Evolutionary conservation across 2,888 invertebrate species (phyloP), one percentile per base, ranked within the genome.

Genomic region (Anodontia alba): DNA sequence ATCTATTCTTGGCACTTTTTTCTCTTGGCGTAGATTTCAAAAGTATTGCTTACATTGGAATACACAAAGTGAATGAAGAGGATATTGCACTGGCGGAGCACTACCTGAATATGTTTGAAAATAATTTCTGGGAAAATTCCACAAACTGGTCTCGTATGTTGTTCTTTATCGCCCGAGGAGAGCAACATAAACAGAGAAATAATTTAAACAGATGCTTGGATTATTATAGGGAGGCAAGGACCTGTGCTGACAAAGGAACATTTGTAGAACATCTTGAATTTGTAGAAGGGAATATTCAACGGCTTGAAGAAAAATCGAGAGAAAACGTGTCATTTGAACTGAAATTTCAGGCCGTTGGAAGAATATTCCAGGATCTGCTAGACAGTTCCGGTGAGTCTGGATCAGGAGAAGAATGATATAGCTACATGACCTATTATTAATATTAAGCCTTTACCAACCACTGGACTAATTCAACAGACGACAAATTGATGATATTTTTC

Each of bases 141-240:
- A 80, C 80, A n/a, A 76, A 42, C 36, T 80, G 80, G 80, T 76
- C 80, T 15, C 36, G 68, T 26, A 80, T 80, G 80, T 31, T 80
- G 49, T 80, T 80, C 42, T 80, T 54, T 51, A 62, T 80, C 10
- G 80, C 57, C 17, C 69, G 76, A 49, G 67, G 73, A 31, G 80
- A 80, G 46, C 73, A 76, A 20, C 80, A 80, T 54, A 80, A 80
- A 73, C 76, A 33, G 20, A 23, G 62, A 23, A 26, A 73, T 12
- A 80, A 76, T 54, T 38, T 72, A 15, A 23, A 70, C 17, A 68
- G 80, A 15, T 54, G 73, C 31, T 38, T 80, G 15, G 76, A 80
- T 42, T 80, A 80, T 29, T 73, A 73, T 29, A 17, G 36, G 5
- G 62, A 73, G 26, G 80, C 80, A 5, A 38, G 42, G 36, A 3